Evolutionary conservation across 2,797 vertebrate species (phyloP), one percentile per base, ranked within the genome.

Genomic region (Leontopithecus rosalia): DNA sequence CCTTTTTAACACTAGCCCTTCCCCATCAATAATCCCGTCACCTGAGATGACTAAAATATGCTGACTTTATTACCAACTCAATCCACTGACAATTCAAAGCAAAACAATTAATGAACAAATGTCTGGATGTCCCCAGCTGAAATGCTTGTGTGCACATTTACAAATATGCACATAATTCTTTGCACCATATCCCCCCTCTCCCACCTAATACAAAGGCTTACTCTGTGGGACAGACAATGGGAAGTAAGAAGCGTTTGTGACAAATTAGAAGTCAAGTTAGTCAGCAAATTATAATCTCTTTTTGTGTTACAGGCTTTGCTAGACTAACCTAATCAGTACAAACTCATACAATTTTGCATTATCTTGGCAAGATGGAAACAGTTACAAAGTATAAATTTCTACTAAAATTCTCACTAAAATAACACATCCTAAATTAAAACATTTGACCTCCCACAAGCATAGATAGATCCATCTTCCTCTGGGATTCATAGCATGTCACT

Each of bases 351-450:
- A 55, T 50, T 85, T 48, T 88, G 15, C 26, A 85, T 13, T 79
- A 36, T 92, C 67, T 90, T 88, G 52, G 41, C 26, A 87, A 95
- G 94, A 94, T 50, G 26, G 36, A 77, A 84, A 82, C 5, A 82
- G 67, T 26, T 72, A 79, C 4, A 89, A 90, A 41, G 43, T 93
- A 13, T 61, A 92, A 72, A 88, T 92, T 17, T 92, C 61, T 81
- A 87, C 75, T 82, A 90, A 85, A 91, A 92, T 95, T 58, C 80
- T 96, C 64, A 67, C 70, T 72, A 33, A 92, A 88, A 82, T 77
- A 90, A 90, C 14, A 89, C 70, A 81, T 43, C 39, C 86, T 93
- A 55, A 72, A 93, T 85, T 33, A 90, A 90, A 95, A 72, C 46
- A 33, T 41, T 43, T 72, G 84, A 57, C 33, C 14, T 46, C 43